Conservation (phyloP, 2,888 invertebrate genomes). For the Tipula helvola region DNA sequence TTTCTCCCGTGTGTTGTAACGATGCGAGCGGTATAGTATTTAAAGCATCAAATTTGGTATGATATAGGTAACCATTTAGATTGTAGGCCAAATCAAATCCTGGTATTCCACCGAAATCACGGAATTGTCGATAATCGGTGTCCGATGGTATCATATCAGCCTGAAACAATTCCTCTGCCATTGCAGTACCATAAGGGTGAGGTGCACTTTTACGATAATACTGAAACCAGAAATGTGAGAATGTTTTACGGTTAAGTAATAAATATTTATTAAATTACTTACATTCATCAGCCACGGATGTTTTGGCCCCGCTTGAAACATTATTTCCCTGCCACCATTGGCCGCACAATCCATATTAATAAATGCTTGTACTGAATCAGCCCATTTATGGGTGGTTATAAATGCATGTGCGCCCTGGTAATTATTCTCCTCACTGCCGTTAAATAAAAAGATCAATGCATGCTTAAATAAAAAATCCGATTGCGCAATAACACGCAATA, state of each 20-base stretch:
- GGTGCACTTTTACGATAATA: slow-evolving; percentile 39
- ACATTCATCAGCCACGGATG: slow-evolving; percentile 54
- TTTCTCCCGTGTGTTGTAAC: slow-evolving; percentile 63
- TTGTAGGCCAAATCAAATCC: slow-evolving; percentile 67
- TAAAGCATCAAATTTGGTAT: slow-evolving; percentile 56
- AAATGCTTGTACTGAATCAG: slow-evolving; percentile 59
- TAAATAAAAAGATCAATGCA: slow-evolving; percentile 51
- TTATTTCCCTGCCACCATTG: slow-evolving; percentile 76
- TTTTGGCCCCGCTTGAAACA: slow-evolving; percentile 78
- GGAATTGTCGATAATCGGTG: slow-evolving; percentile 54
- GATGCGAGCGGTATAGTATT: slow-evolving; percentile 50
- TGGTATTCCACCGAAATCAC: slow-evolving; percentile 52
- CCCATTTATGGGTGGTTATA: slow-evolving; percentile 66
- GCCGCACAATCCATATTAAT: slow-evolving; percentile 90
- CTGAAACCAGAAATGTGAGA: slow-evolving; percentile 20
- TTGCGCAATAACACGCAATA: slow-evolving; percentile 37
- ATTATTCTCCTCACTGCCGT: slow-evolving; percentile 55
- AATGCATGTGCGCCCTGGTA: slow-evolving; percentile 59
- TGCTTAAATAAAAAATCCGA: slow-evolving; percentile 35
- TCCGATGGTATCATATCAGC: slow-evolving; percentile 51
- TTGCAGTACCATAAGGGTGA: slow-evolving; percentile 45
- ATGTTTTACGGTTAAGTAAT: background rate
- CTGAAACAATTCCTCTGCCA: slow-evolving; percentile 52
- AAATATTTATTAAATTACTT: background rate
- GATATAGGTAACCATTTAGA: slow-evolving; percentile 64